Conservation (phyloP, 2,113 vertebrate species). For the Sialia sialis region DNA sequence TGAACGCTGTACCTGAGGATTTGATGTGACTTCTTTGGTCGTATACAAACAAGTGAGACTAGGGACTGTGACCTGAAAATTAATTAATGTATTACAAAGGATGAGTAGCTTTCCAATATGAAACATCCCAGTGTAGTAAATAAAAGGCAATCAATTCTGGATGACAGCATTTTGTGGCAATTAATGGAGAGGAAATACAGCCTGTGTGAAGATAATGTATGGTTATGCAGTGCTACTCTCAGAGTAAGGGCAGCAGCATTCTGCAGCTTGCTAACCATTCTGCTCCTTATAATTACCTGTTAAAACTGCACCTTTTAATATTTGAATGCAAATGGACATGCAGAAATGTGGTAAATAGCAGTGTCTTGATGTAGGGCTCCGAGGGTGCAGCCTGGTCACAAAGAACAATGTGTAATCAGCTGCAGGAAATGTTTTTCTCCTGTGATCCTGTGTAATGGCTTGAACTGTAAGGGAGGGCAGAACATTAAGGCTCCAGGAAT, state of each 20-base stretch:
- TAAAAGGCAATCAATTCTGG: background rate
- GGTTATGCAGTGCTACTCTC: background rate
- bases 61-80: background rate
- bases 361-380: background rate
- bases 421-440: constrained; percentile 57
- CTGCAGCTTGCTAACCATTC: background rate
- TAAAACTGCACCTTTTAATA: background rate
- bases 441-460: background rate
- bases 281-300: background rate
- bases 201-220: background rate
- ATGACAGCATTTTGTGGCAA: background rate
- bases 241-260: background rate
- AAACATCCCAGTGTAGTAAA: background rate
- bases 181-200: background rate
- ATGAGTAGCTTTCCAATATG: background rate
- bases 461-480: background rate
- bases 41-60: background rate
- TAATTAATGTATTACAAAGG: background rate
- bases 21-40: background rate
- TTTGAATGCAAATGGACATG: constrained; percentile 20
- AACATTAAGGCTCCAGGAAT: background rate
- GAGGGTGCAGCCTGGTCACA: background rate
- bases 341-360: background rate
- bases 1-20: background rate
- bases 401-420: background rate